A percentile compares a stretch with the other conserved stretches of the same genome.
Evolutionary conservation across 2,888 invertebrate species (phyloP).

Genomic region (Amorpha juglandis): DNA sequence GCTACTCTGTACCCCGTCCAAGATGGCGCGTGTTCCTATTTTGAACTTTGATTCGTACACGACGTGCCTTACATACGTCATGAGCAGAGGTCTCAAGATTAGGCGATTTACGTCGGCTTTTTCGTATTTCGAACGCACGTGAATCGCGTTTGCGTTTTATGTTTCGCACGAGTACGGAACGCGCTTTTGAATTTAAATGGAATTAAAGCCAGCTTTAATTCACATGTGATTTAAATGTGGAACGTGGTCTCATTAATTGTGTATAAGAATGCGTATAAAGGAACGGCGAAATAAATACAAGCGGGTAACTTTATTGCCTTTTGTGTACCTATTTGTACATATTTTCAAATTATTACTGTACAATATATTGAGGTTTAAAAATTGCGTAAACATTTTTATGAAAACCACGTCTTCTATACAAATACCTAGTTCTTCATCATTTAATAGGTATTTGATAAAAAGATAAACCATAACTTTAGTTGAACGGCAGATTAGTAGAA

Average conservation of each 20-base stretch:
- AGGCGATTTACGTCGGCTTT: constrained; percentile 80
- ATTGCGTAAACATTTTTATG: too few relatives aligned
- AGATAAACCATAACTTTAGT: neutral
- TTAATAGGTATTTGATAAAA: neutral
- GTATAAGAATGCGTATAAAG: constrained; percentile 42
- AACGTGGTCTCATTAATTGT: constrained; percentile 61
- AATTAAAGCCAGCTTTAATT: constrained; percentile 46
- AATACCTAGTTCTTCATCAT: too few relatives aligned
- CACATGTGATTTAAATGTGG: constrained; percentile 58
- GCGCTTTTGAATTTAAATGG: constrained; percentile 73
- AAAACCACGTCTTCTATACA: too few relatives aligned
- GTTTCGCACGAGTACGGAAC: constrained; percentile 58
- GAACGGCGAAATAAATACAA: constrained; percentile 10
- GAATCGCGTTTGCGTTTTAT: constrained; percentile 67
- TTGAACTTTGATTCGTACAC: constrained; percentile 63
- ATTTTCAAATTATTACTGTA: neutral
- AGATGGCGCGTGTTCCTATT: constrained; percentile 65
- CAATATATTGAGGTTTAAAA: neutral
- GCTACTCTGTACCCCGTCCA: constrained; percentile 55
- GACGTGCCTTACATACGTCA: constrained; percentile 81
- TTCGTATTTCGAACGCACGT: constrained; percentile 74
- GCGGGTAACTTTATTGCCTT: neutral
- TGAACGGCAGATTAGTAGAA: constrained; percentile 10
- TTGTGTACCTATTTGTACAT: too few relatives aligned
- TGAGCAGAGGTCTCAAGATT: constrained; percentile 81